These are phyloP conservation scores for Ptychodera flava DNA, from an alignment of 35 echinoderm and acorn worm genomes.

Conservation along the genomic window DNA sequence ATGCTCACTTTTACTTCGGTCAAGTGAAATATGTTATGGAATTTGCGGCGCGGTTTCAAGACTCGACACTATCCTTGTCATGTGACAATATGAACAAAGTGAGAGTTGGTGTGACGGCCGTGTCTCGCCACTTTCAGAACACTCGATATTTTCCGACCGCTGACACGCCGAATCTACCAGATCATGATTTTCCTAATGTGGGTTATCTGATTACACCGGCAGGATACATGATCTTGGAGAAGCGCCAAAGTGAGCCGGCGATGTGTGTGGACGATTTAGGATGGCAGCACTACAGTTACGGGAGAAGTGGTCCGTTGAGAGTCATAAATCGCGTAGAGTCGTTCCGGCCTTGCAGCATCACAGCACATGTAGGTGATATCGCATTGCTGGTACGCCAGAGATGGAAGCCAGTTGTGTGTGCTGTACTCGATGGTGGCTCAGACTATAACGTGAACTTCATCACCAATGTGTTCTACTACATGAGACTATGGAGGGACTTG, in stretches of 20 bases:
- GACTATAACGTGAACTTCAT: conserved; percentile 32
- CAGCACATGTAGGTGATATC: conserved; percentile 30
- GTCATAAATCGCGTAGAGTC: conserved; percentile 15
- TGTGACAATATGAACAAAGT: conserved; percentile 57
- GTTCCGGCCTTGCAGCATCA: conserved; percentile 12
- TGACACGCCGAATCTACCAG: conserved; percentile 35
- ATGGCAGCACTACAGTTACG: neutral
- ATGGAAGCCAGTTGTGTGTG: neutral
- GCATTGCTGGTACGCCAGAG: neutral
- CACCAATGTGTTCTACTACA: conserved; percentile 14
- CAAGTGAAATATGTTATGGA: conserved; percentile 38
- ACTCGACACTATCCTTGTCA: conserved; percentile 16
- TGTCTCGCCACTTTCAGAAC: conserved; percentile 28
- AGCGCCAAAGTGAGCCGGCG: neutral
- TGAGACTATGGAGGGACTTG: conserved; percentile 12
- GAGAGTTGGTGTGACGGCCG: conserved; percentile 30
- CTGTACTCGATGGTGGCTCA: conserved; percentile 35
- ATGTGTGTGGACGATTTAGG: neutral
- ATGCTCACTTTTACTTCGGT: conserved; percentile 35
- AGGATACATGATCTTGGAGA: conserved; percentile 35
- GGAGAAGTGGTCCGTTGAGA: neutral
- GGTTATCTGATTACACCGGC: conserved; percentile 27
- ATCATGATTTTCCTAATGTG: conserved; percentile 46
- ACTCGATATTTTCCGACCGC: conserved; percentile 2
- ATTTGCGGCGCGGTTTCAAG: conserved; percentile 27